phyloP scores from a whole-genome alignment of 2,113 vertebrate genomes.

The Theristicus caerulescens region DNA sequence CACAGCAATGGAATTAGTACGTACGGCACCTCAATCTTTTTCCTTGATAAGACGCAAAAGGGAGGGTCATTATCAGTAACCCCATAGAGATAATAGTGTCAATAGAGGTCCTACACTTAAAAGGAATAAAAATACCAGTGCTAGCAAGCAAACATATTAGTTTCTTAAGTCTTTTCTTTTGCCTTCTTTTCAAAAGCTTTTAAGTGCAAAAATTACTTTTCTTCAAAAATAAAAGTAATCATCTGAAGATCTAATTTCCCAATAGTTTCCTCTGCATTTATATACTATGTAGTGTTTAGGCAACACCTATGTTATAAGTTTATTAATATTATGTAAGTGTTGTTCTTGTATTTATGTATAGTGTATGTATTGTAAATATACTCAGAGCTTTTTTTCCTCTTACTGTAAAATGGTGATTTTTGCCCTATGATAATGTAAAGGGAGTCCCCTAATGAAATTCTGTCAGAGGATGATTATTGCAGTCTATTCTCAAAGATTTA shows the following conservation, averaged over 20 bases:
- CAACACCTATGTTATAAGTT: constrained; percentile 91
- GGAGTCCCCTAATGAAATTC: constrained; percentile 89
- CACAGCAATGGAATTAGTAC: constrained; percentile 45
- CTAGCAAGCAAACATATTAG: constrained; percentile 64
- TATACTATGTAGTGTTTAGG: constrained; percentile 90
- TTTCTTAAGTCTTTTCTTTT: constrained; percentile 71
- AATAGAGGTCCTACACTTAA: constrained; percentile 37
- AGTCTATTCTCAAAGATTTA: constrained; percentile 88
- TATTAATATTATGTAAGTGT: constrained; percentile 98
- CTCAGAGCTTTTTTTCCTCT: constrained; percentile 94
- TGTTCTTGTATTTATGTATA: constrained; percentile 99
- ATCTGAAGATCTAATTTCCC: constrained; percentile 84
- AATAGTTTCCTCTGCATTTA: constrained; percentile 88
- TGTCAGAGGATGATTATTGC: constrained; percentile 88
- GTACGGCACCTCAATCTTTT: constrained; percentile 40
- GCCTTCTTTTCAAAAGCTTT: constrained; percentile 74
- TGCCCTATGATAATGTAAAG: constrained; percentile 89
- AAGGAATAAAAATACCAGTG: constrained; percentile 56
- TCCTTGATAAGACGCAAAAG: constrained; percentile 18
- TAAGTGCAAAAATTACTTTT: constrained; percentile 75
- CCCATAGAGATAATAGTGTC: constrained; percentile 41
- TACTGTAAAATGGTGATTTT: constrained; percentile 91
- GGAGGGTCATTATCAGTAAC: constrained; percentile 34
- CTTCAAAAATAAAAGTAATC: constrained; percentile 46
- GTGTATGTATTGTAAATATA: constrained; percentile 99